phyloP scores from a whole-genome alignment of 2,113 vertebrate genomes.

The Gallinago paraguaiae region DNA sequence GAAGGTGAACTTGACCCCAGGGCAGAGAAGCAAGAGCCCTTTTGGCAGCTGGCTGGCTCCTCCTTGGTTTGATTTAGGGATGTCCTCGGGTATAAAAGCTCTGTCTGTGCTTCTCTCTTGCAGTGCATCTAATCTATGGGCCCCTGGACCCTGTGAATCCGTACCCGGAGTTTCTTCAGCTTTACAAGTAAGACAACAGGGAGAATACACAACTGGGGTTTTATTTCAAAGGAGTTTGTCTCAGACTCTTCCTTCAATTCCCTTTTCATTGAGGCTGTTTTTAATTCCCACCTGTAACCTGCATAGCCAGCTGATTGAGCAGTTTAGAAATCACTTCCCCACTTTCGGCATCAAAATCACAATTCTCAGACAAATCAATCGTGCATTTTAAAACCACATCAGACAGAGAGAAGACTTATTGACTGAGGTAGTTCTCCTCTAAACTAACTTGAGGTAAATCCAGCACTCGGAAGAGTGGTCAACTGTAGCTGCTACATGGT shows the following conservation, averaged over 20 bases:
- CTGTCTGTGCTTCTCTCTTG: constrained; percentile 15
- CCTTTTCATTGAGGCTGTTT: rapidly evolving
- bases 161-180: constrained; percentile 88
- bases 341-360: neutral
- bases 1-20: neutral
- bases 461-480: neutral
- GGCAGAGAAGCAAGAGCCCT: neutral
- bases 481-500: neutral
- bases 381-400: neutral
- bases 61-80: neutral
- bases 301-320: neutral
- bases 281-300: neutral
- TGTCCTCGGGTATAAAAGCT: neutral
- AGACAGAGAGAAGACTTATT: neutral
- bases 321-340: neutral
- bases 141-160: constrained; percentile 93
- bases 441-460: neutral
- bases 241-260: neutral
- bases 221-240: neutral
- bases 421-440: neutral
- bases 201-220: rapidly evolving
- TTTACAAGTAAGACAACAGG: constrained; percentile 82
- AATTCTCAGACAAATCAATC: neutral
- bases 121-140: constrained; percentile 96
- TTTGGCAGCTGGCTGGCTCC: neutral